Evolutionary conservation across 1,140 invertebrate genomes (phyloP).

Genomic region (Mamestra configurata): DNA sequence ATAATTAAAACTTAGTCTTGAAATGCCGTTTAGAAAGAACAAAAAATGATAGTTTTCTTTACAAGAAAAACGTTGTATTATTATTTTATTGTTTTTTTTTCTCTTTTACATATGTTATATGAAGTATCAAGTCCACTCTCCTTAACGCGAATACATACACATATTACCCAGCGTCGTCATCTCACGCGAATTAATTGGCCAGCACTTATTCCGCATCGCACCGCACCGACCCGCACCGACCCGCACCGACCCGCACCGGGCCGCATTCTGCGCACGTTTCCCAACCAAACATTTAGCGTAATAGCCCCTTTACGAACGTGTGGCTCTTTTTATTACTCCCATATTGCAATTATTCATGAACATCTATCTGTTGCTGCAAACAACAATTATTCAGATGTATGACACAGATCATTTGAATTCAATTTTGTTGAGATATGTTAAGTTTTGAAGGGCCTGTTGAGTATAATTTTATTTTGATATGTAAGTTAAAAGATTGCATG

Average conservation of each 20-base stretch:
- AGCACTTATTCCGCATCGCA: not conserved
- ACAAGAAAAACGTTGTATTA: too few species aligned
- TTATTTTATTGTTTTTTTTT: too few species aligned
- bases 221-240: slow-evolving; percentile 1
- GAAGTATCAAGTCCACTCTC: not conserved
- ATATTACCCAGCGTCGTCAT: slow-evolving; percentile 21
- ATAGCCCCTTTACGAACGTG: slow-evolving; percentile 46
- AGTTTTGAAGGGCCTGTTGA: not conserved
- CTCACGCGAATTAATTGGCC: slow-evolving; percentile 58
- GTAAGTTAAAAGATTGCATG: not conserved
- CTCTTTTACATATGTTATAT: too few species aligned
- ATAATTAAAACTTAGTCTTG: too few species aligned
- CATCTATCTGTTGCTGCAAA: not conserved
- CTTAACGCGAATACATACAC: not conserved
- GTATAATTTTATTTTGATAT: not conserved
- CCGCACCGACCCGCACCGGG: slow-evolving; percentile 16
- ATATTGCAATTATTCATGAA: slow-evolving; percentile 34
- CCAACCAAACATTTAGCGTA: slow-evolving; percentile 55
- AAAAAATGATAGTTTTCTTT: too few species aligned
- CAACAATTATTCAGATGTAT: not conserved
- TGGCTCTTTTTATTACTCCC: slow-evolving; percentile 20
- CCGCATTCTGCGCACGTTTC: slow-evolving; percentile 60
- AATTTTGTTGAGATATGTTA: not conserved
- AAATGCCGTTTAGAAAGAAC: too few species aligned
- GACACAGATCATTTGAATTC: not conserved